A percentile compares a stretch with the other conserved stretches of the same genome.
Conservation (phyloP, 1,140 invertebrate species). For the Paracyclopina nana region DNA sequence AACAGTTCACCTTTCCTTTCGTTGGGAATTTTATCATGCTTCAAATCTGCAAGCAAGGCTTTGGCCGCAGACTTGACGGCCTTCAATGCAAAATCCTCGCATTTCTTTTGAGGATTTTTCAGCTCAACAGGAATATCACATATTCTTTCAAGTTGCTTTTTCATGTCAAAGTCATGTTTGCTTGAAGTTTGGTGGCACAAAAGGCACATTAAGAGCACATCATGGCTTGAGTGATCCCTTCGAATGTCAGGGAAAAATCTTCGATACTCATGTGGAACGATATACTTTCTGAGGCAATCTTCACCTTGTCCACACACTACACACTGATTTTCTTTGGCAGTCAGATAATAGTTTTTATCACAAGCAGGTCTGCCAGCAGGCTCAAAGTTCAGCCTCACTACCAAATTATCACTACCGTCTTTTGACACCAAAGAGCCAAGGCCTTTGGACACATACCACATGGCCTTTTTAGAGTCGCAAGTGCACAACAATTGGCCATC, state of each 20-base stretch:
- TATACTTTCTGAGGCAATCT: constrained; percentile 52
- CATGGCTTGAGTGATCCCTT: constrained; percentile 64
- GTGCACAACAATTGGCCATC: constrained; percentile 57
- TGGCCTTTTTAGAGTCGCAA: constrained; percentile 54
- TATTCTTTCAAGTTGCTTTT: constrained; percentile 35
- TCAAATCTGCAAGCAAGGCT: constrained; percentile 32
- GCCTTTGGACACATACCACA: constrained; percentile 46
- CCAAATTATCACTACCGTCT: constrained; percentile 42
- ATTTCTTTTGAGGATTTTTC: constrained; percentile 25
- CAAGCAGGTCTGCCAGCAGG: constrained; percentile 49
- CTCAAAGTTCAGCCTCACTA: constrained; percentile 54
- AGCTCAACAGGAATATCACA: constrained; percentile 41
- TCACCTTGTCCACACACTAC: constrained; percentile 53
- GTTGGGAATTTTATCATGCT: constrained; percentile 17
- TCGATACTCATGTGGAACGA: constrained; percentile 62
- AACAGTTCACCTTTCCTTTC: constrained; percentile 20
- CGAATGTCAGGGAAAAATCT: constrained; percentile 57
- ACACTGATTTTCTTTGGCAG: constrained; percentile 49
- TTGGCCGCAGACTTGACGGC: constrained; percentile 43
- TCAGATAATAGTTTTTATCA: constrained; percentile 27
- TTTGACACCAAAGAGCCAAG: constrained; percentile 36
- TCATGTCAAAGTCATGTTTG: constrained; percentile 39
- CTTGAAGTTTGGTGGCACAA: constrained; percentile 51
- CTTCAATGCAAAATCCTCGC: constrained; percentile 25
- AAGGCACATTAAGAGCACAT: constrained; percentile 52